Evolutionary conservation across 2,797 vertebrate genomes (phyloP).

Genomic region (Amblyraja radiata): DNA sequence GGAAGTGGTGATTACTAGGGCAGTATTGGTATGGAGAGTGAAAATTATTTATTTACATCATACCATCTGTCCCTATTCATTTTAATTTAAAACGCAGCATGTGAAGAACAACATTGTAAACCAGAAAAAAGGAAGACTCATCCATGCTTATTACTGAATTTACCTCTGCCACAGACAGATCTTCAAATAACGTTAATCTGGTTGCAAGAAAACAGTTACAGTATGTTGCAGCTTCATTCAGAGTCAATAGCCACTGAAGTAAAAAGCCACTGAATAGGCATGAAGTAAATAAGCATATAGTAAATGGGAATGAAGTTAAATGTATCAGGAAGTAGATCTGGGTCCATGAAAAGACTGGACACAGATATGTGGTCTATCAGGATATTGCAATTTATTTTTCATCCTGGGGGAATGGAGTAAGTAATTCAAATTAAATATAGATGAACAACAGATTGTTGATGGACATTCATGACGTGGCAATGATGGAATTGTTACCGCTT

Average conservation of each 20-base stretch:
- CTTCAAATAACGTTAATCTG: neutral
- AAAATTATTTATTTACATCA: conserved; percentile 35
- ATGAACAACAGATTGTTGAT: neutral
- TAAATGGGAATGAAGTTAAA: no score
- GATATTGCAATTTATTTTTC: neutral
- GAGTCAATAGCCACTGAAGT: neutral
- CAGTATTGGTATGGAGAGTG: neutral
- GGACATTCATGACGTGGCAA: neutral
- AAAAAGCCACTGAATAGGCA: neutral
- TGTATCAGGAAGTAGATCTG: no score
- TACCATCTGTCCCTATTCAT: conserved; percentile 26
- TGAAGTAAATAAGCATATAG: neutral
- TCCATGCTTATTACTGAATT: conserved; percentile 17
- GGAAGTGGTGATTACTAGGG: neutral
- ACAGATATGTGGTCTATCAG: neutral
- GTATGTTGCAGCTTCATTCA: neutral
- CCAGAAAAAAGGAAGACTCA: conserved; percentile 16
- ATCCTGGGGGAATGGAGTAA: neutral
- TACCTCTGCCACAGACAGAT: neutral
- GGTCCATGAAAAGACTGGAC: neutral
- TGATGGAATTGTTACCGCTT: neutral
- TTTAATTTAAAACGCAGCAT: conserved; percentile 36
- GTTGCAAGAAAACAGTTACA: neutral
- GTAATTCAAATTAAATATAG: neutral
- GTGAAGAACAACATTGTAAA: conserved; percentile 12